Base-by-base conservation (phyloP, 23 tunicate genomes). In the Halocynthia aurantium region DNA sequence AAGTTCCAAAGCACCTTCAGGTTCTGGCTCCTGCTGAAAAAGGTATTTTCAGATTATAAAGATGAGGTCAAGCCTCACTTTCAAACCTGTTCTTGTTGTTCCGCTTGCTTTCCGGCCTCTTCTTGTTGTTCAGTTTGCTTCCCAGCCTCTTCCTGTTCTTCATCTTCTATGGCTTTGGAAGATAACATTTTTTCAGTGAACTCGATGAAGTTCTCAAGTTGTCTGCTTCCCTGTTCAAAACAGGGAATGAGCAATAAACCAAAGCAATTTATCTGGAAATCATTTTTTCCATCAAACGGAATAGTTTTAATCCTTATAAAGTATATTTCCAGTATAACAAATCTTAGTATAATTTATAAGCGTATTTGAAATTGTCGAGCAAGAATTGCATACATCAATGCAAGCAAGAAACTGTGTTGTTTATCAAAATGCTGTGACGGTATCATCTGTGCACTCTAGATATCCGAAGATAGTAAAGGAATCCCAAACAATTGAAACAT, bases 1-100 rank as follows among this genome's bases (percentile, higher is more conserved):
- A 20, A 92, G 82, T 8, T 78, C 71, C 51, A 84, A 64, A 64
- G 80, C 63, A 17, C 78, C 78, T 12, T 20, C 87, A 10, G 80
- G 76, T n/a, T 44, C 20, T 49, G 52, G 17, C 75, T 80, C 44
- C 57, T 52, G 69, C 17, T 40, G n/a, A 50, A 73, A 31, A 50
- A 71, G 72, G 2, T 60, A 15, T 60, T 60, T 31, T 31, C 44
- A 4, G 64, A 60, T 17, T 60, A n/a, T 60, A 60, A 18, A 15
- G 18, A n/a, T 15, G 64, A 18, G 64, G 64, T 60, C 64, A 4
- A 18, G 64, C 64, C n/a, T n/a, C 64, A 2, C 17, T 60, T 60
- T 60, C n/a, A 60, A 60, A 60, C 64, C 18, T 17, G n/a, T n/a
- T 15, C n/a, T 60, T 15, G 18, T n/a, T 60, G 2, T 15, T 60